These are phyloP conservation scores for Norana najaformis DNA, from an alignment of 2,888 invertebrate genomes.

Conservation along the genomic window DNA sequence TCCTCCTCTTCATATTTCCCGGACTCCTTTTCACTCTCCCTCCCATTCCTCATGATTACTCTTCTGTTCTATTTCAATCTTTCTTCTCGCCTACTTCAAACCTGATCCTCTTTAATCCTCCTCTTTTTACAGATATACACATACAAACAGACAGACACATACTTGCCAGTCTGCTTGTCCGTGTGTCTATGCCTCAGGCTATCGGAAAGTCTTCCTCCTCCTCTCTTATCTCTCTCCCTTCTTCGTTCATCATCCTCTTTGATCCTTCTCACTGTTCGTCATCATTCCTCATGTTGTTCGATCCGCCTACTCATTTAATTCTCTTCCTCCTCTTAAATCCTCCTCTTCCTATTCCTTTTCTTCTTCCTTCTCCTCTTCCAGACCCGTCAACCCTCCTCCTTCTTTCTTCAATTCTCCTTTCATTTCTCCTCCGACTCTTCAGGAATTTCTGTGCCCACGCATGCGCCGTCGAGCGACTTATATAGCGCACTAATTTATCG, in stretches of 20 bases:
- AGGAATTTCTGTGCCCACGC: neutral
- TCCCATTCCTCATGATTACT: slow-evolving; percentile 20
- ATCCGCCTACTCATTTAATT: too few species aligned
- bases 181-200: too few species aligned
- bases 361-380: too few species aligned
- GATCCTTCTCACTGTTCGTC: too few species aligned
- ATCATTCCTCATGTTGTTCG: too few species aligned
- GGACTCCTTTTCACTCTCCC: neutral
- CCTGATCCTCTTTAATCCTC: neutral
- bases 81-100: neutral
- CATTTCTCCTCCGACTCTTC: neutral
- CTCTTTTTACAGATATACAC: neutral
- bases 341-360: too few species aligned
- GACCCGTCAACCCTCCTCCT: neutral
- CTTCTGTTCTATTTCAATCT: neutral
- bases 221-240: too few species aligned
- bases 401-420: neutral
- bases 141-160: neutral
- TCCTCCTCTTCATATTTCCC: neutral
- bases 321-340: too few species aligned
- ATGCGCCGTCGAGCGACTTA: slow-evolving; percentile 14
- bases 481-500: slow-evolving; percentile 17
- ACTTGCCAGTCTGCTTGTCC: neutral
- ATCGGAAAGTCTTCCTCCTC: too few species aligned
- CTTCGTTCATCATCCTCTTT: too few species aligned